These are phyloP conservation scores for Zonitis immaculata DNA, from an alignment of 2,888 invertebrate genomes.

Conservation along the genomic window DNA sequence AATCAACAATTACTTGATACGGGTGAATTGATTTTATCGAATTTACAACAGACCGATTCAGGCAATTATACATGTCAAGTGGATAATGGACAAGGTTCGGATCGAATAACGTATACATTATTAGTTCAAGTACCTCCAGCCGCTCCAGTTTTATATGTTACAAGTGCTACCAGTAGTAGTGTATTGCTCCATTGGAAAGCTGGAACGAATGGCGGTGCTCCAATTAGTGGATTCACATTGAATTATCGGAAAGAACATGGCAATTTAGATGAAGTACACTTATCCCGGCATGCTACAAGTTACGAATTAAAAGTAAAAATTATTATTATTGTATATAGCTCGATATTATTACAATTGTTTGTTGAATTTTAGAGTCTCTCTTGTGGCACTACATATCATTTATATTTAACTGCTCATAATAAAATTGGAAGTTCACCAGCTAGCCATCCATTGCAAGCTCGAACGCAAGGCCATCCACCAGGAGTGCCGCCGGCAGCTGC, in stretches of 20 bases:
- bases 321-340: not conserved
- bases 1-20: conserved; percentile 61
- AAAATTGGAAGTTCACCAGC: conserved; percentile 67
- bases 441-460: conserved; percentile 62
- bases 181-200: conserved; percentile 71
- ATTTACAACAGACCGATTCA: conserved; percentile 59
- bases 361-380: conserved; percentile 54
- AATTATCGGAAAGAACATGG: conserved; percentile 63
- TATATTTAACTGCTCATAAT: conserved; percentile 65
- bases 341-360: conserved; percentile 3
- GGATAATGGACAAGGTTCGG: conserved; percentile 66
- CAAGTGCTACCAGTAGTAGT: conserved; percentile 70
- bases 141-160: conserved; percentile 68
- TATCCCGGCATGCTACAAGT: conserved; percentile 62
- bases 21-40: conserved; percentile 62
- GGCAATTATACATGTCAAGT: conserved; percentile 68
- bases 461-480: conserved; percentile 69
- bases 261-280: conserved; percentile 60
- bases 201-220: conserved; percentile 65
- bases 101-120: conserved; percentile 60
- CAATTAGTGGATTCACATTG: conserved; percentile 63
- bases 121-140: conserved; percentile 71
- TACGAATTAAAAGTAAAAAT: conserved; percentile 59
- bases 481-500: conserved; percentile 61
- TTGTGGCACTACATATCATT: conserved; percentile 70